A percentile compares a stretch with the other conserved stretches of the same genome.
phyloP scores from a whole-genome alignment of 2,888 invertebrate genomes.

The Sinodicranocentrus sp. region DNA sequence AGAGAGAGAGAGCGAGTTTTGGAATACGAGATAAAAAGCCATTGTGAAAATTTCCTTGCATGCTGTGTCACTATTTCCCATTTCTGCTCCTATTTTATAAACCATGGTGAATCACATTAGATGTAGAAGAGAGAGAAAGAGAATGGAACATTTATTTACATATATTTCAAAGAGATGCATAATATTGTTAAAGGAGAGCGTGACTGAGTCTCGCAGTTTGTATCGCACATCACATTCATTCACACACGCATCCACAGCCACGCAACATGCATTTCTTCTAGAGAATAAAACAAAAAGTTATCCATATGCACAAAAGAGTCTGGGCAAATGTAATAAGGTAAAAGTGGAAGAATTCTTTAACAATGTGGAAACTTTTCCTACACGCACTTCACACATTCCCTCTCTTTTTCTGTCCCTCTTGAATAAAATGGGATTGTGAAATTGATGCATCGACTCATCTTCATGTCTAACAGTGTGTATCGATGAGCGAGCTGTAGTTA shows the following conservation, averaged over 20 bases:
- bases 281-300: conserved; percentile 18
- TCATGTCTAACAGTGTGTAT: conserved; percentile 67
- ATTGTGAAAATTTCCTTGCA: conserved; percentile 26
- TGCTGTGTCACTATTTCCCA: conserved; percentile 27
- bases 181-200: conserved; percentile 5
- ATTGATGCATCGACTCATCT: conserved; percentile 72
- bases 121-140: too few relatives aligned
- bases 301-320: not conserved
- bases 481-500: conserved; percentile 66
- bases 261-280: conserved; percentile 9
- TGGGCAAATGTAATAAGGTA: conserved; percentile 34
- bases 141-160: not conserved
- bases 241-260: not conserved
- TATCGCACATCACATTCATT: not conserved
- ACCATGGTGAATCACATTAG: conserved; percentile 25
- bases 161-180: too few relatives aligned
- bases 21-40: conserved; percentile 8
- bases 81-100: conserved; percentile 18
- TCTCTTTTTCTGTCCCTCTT: conserved; percentile 27
- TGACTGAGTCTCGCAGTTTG: not conserved
- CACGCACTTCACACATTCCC: not conserved
- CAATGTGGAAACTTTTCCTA: conserved; percentile 9
- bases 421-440: conserved; percentile 59
- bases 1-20: too few relatives aligned
- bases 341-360: conserved; percentile 17